Conservation (phyloP, 1,140 invertebrate species). For the Drosophila aff. region DNA sequence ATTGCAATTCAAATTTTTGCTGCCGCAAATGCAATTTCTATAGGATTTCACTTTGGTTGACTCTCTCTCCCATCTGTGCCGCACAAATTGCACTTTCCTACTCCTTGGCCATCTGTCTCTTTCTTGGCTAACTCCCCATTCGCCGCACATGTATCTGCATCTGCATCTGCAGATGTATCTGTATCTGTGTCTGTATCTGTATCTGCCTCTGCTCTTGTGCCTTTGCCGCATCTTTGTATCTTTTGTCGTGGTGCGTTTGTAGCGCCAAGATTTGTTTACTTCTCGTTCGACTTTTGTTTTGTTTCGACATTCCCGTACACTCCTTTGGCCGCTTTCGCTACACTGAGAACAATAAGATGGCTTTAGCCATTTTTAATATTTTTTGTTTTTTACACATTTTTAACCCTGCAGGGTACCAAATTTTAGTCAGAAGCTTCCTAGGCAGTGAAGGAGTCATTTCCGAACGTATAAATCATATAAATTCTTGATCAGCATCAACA, state of each 20-base stretch:
- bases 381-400: not conserved
- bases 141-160: not conserved
- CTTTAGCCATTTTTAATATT: not conserved
- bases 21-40: conserved; percentile 80
- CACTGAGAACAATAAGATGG: not conserved
- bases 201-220: not conserved
- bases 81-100: conserved; percentile 51
- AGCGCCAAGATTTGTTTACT: conserved; percentile 61
- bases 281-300: conserved; percentile 44
- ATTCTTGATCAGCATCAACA: not conserved
- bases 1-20: conserved; percentile 79
- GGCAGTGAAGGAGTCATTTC: not conserved
- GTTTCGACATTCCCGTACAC: not conserved
- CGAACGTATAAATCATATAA: not conserved
- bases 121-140: not conserved
- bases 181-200: not conserved
- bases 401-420: too few relatives aligned
- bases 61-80: conserved; percentile 44
- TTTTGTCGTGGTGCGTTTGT: conserved; percentile 20
- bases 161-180: conserved; percentile 8
- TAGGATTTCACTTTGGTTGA: conserved; percentile 63
- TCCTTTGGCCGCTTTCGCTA: not conserved
- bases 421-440: not conserved
- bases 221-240: conserved; percentile 21
- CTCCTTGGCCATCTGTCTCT: conserved; percentile 12